These are phyloP conservation scores for Tetragnatha montana DNA, from an alignment of 2,888 invertebrate species.

Conservation along the genomic window DNA sequence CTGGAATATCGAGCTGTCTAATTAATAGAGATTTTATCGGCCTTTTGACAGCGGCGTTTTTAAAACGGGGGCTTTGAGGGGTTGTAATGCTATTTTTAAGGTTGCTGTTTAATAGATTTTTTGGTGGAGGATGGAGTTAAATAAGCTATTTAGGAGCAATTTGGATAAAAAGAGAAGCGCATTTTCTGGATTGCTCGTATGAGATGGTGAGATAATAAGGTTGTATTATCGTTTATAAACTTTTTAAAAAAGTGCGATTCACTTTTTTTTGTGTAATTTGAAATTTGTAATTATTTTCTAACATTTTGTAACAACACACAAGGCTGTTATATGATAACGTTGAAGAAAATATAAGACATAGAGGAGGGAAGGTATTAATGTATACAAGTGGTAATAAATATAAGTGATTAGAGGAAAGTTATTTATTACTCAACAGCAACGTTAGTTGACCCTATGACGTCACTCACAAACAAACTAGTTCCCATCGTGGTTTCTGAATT, in stretches of 20 bases:
- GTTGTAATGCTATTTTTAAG: not conserved
- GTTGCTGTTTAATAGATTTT: not conserved
- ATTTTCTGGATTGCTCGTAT: no score
- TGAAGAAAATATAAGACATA: no score
- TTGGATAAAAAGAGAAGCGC: not conserved
- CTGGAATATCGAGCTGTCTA: not conserved
- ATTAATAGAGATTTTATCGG: constrained; percentile 1
- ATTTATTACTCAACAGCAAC: no score
- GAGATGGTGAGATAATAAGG: no score
- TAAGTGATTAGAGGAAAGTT: no score
- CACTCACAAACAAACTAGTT: no score
- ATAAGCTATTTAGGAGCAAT: not conserved
- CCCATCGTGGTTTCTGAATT: no score
- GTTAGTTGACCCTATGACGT: no score
- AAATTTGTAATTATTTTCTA: not conserved
- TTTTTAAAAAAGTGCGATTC: not conserved
- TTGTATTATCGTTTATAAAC: no score
- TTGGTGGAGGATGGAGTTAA: not conserved
- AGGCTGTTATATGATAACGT: no score
- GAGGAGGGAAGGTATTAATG: no score
- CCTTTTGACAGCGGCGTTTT: not conserved
- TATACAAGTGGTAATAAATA: no score
- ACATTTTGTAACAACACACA: not conserved
- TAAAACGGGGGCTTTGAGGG: not conserved
- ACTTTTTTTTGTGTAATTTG: not conserved